Conservation (phyloP, 2,797 vertebrate genomes). For the Syngnathus acus region DNA sequence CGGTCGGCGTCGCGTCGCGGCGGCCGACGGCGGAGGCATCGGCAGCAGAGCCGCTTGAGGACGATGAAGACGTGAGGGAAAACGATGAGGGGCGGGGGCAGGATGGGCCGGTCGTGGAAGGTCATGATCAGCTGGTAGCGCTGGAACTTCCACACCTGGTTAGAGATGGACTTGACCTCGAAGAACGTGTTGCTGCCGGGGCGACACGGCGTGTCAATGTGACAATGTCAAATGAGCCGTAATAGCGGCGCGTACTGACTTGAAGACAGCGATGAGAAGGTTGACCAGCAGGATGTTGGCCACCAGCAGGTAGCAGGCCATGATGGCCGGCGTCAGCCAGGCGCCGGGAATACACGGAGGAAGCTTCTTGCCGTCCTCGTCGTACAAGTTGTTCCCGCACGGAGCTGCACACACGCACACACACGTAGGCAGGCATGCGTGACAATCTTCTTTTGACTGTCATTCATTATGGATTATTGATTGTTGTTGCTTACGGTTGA, state of each 20-base stretch:
- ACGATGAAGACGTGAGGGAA: constrained; percentile 87
- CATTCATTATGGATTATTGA: too few species aligned
- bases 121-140: constrained; percentile 96
- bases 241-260: constrained; percentile 67
- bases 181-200: constrained; percentile 90
- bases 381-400: constrained; percentile 90
- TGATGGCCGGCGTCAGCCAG: constrained; percentile 93
- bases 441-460: neutral
- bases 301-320: constrained; percentile 95
- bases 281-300: constrained; percentile 97
- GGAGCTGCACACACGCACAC: constrained; percentile 69
- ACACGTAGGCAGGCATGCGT: neutral
- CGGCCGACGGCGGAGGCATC: constrained; percentile 57
- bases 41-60: constrained; percentile 73
- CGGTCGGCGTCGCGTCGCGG: constrained; percentile 71
- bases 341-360: constrained; percentile 94
- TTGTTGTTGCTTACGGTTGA: constrained; percentile 83
- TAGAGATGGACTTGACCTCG: constrained; percentile 96
- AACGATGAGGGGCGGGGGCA: constrained; percentile 90
- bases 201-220: neutral
- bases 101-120: constrained; percentile 89
- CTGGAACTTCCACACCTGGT: constrained; percentile 98
- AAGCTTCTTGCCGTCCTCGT: constrained; percentile 92
- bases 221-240: neutral
- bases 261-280: constrained; percentile 95